Conservation (phyloP, 1,140 invertebrate species). For the Tigriopus japonicus region DNA sequence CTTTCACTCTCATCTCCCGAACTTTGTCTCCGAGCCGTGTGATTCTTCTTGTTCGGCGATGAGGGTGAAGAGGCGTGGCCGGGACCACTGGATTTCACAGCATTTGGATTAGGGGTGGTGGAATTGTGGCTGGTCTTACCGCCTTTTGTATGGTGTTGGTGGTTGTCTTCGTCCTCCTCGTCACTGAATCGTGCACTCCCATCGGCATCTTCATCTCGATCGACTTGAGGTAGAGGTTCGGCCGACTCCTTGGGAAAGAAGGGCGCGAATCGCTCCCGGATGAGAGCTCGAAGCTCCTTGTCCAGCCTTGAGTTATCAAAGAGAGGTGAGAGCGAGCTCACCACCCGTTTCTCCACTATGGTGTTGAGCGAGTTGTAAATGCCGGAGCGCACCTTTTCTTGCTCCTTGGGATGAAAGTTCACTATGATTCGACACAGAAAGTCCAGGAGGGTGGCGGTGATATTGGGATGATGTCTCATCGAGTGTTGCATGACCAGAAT, state of each 20-base stretch:
- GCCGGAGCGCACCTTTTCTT: conserved; percentile 46
- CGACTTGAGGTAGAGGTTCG: conserved; percentile 1
- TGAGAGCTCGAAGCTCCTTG: conserved; percentile 10
- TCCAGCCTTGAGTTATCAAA: conserved; percentile 56
- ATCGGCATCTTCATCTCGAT: neutral
- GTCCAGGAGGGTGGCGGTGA: conserved; percentile 81
- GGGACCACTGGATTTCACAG: neutral
- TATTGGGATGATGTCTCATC: conserved; percentile 81
- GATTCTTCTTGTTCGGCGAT: neutral
- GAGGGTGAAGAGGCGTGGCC: neutral
- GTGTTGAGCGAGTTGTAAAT: conserved; percentile 77
- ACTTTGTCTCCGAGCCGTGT: neutral
- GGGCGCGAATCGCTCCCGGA: conserved; percentile 7
- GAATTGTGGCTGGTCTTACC: neutral
- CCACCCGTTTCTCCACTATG: conserved; percentile 82
- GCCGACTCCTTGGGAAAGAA: conserved; percentile 10
- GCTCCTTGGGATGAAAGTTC: conserved; percentile 9
- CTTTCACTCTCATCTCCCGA: neutral
- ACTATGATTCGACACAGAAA: conserved; percentile 67
- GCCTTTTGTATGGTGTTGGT: neutral
- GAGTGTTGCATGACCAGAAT: conserved; percentile 96
- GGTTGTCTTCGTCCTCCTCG: conserved; percentile 5
- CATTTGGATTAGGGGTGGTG: neutral
- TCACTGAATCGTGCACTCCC: conserved; percentile 11
- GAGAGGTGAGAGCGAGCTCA: conserved; percentile 65